A percentile compares a stretch with the other conserved stretches of the same genome.
Conservation (phyloP, 2,888 invertebrate species). For the Dryobotodes eremita region DNA sequence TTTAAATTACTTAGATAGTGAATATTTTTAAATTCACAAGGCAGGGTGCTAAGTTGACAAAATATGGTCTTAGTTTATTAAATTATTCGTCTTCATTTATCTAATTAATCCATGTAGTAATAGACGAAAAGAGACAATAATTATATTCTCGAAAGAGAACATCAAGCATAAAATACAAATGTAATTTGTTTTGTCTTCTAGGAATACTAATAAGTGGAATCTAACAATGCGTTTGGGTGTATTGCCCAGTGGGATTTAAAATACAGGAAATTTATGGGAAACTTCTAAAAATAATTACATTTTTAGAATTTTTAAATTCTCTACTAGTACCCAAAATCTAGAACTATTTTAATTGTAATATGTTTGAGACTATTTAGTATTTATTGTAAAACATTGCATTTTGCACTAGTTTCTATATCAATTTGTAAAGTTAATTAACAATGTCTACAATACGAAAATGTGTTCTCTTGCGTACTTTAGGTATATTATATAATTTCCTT, state of each 20-base stretch:
- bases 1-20: slow-evolving; percentile 16
- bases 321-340: slow-evolving; percentile 44
- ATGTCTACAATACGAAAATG: slow-evolving; percentile 52
- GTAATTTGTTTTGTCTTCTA: slow-evolving; percentile 37
- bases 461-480: slow-evolving; percentile 52
- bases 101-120: slow-evolving; percentile 7
- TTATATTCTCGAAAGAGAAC: slow-evolving; percentile 26
- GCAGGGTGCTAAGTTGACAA: slow-evolving; percentile 14
- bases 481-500: slow-evolving; percentile 56
- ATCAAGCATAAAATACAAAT: slow-evolving; percentile 37
- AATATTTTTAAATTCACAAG: slow-evolving; percentile 13
- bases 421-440: slow-evolving; percentile 59
- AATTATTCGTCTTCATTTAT: slow-evolving; percentile 11
- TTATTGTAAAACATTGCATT: slow-evolving; percentile 38
- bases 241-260: slow-evolving; percentile 5
- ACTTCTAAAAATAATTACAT: slow-evolving; percentile 33
- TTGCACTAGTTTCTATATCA: slow-evolving; percentile 48
- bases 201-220: slow-evolving; percentile 14
- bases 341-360: slow-evolving; percentile 17
- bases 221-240: slow-evolving; percentile 20
- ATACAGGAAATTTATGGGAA: slow-evolving; percentile 24
- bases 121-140: slow-evolving; percentile 21
- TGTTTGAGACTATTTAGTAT: slow-evolving; percentile 26
- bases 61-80: neutral
- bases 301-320: slow-evolving; percentile 36